phyloP scores from a whole-genome alignment of 2,888 invertebrate genomes.

The Polydrusus pterygomalis region DNA sequence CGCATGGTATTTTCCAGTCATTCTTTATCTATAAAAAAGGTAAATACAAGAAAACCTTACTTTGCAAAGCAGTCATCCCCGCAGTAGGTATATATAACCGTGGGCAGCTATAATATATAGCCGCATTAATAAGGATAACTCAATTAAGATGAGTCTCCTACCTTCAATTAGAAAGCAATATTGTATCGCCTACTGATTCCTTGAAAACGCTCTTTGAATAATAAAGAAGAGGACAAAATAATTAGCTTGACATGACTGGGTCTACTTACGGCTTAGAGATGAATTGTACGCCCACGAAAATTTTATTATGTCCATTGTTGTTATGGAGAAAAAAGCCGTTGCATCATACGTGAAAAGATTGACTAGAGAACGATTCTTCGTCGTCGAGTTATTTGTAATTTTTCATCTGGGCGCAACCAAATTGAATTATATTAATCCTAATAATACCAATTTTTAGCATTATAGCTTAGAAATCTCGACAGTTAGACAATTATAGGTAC shows the following conservation, averaged over 20 bases:
- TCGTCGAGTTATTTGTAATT: too few relatives aligned
- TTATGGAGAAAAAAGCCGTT: not conserved
- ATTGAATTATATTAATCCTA: too few relatives aligned
- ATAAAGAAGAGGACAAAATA: constrained; percentile 51
- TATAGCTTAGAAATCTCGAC: too few relatives aligned
- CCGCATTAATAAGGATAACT: constrained; percentile 63
- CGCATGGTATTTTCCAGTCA: too few relatives aligned
- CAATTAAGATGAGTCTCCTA: constrained; percentile 62
- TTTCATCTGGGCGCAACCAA: too few relatives aligned
- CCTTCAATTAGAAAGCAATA: constrained; percentile 56
- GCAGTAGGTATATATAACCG: constrained; percentile 19
- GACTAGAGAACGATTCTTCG: too few relatives aligned
- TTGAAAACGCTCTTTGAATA: constrained; percentile 53
- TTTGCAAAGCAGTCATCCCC: too few relatives aligned
- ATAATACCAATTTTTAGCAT: too few relatives aligned
- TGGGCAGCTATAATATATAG: constrained; percentile 29
- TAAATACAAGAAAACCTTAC: too few relatives aligned
- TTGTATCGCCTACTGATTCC: constrained; percentile 54
- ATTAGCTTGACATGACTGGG: constrained; percentile 51
- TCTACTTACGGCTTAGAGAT: constrained; percentile 46
- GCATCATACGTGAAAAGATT: not conserved
- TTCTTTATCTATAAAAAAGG: too few relatives aligned
- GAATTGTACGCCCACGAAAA: constrained; percentile 36
- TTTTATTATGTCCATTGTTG: constrained; percentile 31
- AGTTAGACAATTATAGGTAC: too few relatives aligned